Evolutionary conservation across 2,888 invertebrate genomes (phyloP).

Genomic region (Dinocampus coccinellae): DNA sequence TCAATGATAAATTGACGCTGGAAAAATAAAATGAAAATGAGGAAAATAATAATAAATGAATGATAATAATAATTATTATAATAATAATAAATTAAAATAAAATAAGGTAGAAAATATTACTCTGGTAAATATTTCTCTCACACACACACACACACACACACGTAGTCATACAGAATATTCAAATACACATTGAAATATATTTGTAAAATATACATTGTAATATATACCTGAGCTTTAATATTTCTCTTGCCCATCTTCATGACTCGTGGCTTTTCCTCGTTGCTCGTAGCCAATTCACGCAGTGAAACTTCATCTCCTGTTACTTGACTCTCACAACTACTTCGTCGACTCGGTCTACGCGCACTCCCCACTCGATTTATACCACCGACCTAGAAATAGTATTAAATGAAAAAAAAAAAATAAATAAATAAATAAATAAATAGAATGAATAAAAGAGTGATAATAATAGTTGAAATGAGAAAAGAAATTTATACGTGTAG

Average conservation of each 20-base stretch:
- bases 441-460: background rate
- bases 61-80: too few relatives aligned
- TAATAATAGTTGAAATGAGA: constrained; percentile 49
- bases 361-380: constrained; percentile 61
- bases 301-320: constrained; percentile 66
- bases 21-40: background rate
- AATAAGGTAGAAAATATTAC: too few relatives aligned
- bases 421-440: constrained; percentile 12
- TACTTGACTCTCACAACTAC: constrained; percentile 71
- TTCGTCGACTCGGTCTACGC: constrained; percentile 69
- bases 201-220: background rate
- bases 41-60: background rate
- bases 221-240: constrained; percentile 81
- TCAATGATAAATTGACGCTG: background rate
- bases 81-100: too few relatives aligned
- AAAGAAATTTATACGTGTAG: constrained; percentile 18
- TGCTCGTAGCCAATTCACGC: constrained; percentile 67
- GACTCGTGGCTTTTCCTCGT: constrained; percentile 71
- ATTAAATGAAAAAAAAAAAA: constrained; percentile 16
- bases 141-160: background rate
- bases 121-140: background rate
- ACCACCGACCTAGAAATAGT: constrained; percentile 57
- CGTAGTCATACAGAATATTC: background rate
- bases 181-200: background rate
- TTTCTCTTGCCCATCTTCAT: constrained; percentile 89